Evolutionary conservation across 1,140 invertebrate genomes (phyloP).

Genomic region (Anagrus nilaparvatae): DNA sequence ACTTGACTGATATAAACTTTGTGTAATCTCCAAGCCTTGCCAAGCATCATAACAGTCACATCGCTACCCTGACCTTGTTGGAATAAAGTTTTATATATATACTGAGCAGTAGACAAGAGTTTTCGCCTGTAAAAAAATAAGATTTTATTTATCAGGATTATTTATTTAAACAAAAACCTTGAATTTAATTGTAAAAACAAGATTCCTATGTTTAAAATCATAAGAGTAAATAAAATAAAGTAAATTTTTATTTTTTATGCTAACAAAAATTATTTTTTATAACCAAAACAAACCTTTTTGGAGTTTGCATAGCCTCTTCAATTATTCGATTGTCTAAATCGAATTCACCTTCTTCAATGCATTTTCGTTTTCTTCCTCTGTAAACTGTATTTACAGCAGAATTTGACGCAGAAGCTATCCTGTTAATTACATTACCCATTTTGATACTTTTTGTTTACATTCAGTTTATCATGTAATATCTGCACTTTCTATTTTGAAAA

Average conservation of each 20-base stretch:
- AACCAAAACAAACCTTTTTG: constrained; percentile 30
- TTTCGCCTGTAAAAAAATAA: constrained; percentile 50
- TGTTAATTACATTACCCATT: constrained; percentile 37
- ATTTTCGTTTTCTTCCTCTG: constrained; percentile 37
- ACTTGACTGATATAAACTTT: constrained; percentile 69
- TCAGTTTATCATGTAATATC: too few relatives aligned
- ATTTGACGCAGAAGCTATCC: constrained; percentile 34
- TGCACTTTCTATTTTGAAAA: too few relatives aligned
- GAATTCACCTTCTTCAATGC: constrained; percentile 35
- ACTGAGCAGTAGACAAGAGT: constrained; percentile 61
- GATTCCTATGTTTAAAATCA: too few relatives aligned
- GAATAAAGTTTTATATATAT: constrained; percentile 72
- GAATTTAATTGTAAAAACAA: too few relatives aligned
- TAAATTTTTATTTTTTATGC: too few relatives aligned
- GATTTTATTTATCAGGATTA: neutral
- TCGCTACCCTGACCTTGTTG: constrained; percentile 68
- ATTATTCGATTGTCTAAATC: constrained; percentile 37
- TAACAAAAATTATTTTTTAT: too few relatives aligned
- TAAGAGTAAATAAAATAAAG: too few relatives aligned
- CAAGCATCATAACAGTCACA: constrained; percentile 61
- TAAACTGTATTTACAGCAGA: constrained; percentile 35
- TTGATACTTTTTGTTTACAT: too few relatives aligned
- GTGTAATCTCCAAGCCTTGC: constrained; percentile 65
- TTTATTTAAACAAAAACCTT: neutral
- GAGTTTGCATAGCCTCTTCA: constrained; percentile 37